phyloP scores from a whole-genome alignment of 23 tunicate genomes.

The Ciona savignyi region DNA sequence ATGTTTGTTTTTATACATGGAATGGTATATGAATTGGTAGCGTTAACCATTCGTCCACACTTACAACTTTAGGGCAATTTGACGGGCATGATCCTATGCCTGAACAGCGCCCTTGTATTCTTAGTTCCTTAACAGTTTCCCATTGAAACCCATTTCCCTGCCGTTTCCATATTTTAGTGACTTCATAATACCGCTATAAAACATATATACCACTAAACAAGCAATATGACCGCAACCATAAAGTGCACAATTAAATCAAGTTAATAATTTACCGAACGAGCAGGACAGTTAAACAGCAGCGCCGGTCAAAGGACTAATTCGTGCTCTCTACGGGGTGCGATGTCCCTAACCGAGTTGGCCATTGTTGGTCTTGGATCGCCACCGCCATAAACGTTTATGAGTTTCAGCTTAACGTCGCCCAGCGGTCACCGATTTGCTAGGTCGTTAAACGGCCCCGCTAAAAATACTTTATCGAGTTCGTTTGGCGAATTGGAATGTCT shows the following conservation, averaged over 20 bases:
- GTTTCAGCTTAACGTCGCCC: background rate
- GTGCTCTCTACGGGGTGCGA: background rate
- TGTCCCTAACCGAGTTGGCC: background rate
- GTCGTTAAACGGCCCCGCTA: background rate
- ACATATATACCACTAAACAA: background rate
- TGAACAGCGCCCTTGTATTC: no score
- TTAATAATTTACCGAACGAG: background rate
- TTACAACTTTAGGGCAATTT: no score
- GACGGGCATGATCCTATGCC: no score
- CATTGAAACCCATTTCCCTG: no score
- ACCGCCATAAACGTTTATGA: background rate
- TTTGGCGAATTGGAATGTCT: background rate
- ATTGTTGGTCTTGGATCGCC: background rate
- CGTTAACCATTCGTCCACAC: no score
- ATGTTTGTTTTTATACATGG: no score
- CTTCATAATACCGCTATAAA: no score
- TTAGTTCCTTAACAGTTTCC: no score
- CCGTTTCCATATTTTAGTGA: no score
- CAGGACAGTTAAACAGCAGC: background rate
- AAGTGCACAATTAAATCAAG: background rate
- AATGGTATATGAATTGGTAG: no score
- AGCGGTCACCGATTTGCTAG: background rate
- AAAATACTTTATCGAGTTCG: background rate
- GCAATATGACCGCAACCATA: background rate
- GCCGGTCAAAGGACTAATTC: background rate